phyloP scores from a whole-genome alignment of 2,888 invertebrate species.

The Rhopalosiphum nymphaeae region DNA sequence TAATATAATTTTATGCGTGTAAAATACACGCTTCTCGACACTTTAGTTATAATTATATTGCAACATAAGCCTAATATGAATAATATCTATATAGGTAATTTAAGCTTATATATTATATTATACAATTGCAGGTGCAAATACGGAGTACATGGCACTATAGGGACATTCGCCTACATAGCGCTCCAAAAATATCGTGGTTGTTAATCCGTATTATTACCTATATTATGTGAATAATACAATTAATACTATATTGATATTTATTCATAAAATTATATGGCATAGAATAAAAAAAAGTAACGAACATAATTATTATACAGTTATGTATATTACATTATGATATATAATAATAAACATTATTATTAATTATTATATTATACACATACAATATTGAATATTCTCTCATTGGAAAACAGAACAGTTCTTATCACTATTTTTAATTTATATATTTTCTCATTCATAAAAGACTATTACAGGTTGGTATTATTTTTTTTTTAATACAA shows the following conservation, averaged over 20 bases:
- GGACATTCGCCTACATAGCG: neutral
- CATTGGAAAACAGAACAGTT: neutral
- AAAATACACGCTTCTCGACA: neutral
- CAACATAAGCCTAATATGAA: neutral
- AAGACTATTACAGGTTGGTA: neutral
- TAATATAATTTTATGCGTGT: slow-evolving; percentile 10
- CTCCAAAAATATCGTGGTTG: neutral
- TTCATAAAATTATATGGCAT: neutral
- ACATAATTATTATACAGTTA: neutral
- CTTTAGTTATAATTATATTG: slow-evolving; percentile 13
- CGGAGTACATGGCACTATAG: neutral
- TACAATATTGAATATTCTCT: neutral
- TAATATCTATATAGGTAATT: neutral
- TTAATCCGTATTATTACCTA: neutral
- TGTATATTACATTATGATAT: neutral
- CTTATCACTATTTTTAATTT: neutral
- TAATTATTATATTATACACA: neutral
- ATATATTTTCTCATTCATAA: neutral
- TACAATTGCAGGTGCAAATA: slow-evolving; percentile 18
- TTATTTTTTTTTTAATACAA: neutral
- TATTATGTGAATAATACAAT: neutral
- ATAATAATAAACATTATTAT: neutral
- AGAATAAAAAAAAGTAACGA: neutral
- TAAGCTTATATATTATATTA: neutral
- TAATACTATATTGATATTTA: neutral